Percentiles rank a stretch among this genome's conserved stretches.
Evolutionary conservation across 2,113 vertebrate genomes (phyloP).

Genomic region (Spheniscus mendiculus): DNA sequence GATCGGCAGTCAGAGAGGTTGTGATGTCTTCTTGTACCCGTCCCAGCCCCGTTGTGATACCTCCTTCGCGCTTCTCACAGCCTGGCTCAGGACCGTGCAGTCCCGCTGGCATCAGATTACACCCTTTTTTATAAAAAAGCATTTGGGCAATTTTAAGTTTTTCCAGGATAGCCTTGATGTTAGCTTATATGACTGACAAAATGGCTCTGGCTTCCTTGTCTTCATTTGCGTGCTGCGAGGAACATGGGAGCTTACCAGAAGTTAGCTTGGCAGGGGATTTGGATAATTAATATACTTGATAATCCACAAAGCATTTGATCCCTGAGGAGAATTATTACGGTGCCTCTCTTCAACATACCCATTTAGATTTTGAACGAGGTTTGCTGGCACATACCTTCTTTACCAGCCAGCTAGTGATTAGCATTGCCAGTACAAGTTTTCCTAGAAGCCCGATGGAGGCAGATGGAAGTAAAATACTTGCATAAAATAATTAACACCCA

Average conservation of each 20-base stretch:
- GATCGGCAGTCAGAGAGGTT: neutral
- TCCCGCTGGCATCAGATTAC: neutral
- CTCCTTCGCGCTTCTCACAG: too few relatives aligned
- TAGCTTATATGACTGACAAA: neutral
- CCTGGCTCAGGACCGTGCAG: neutral
- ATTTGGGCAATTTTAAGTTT: neutral
- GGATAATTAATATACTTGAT: neutral
- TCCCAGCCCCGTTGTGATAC: neutral
- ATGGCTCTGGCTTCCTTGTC: neutral
- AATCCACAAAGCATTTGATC: neutral
- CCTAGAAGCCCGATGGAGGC: neutral
- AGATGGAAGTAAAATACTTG: neutral
- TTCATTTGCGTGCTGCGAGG: neutral
- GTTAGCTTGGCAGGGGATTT: neutral
- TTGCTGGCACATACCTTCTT: neutral
- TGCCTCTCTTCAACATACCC: neutral
- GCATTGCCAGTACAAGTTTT: neutral
- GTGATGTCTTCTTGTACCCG: too few relatives aligned
- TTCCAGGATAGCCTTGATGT: neutral
- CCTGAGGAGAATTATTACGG: neutral
- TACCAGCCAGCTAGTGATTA: neutral
- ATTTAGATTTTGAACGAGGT: conserved; percentile 23
- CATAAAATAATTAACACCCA: neutral
- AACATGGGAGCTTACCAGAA: neutral
- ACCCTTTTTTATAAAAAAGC: too few relatives aligned